Conservation (phyloP, 1,140 invertebrate species). For the Rhizoglyphus robini region DNA sequence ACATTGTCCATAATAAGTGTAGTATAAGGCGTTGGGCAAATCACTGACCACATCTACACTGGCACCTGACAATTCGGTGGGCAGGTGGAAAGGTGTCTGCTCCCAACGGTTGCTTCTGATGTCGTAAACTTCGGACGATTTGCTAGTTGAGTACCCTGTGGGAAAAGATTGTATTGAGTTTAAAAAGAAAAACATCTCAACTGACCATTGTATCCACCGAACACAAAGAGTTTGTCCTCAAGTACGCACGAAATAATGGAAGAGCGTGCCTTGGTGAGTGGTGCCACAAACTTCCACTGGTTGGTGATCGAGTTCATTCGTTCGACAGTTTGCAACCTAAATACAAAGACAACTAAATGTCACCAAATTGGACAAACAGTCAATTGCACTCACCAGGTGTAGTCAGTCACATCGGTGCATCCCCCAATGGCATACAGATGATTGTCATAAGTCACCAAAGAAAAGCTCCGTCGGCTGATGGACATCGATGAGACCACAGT, state of each 20-base stretch:
- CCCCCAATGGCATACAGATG: constrained; percentile 53
- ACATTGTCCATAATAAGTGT: constrained; percentile 10
- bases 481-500: constrained; percentile 58
- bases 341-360: background rate
- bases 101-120: background rate
- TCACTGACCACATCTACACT: background rate
- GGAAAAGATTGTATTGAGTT: no score
- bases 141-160: background rate
- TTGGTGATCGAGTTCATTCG: constrained; percentile 21
- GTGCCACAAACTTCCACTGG: constrained; percentile 20
- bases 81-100: background rate
- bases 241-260: constrained; percentile 27
- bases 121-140: background rate
- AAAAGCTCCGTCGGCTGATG: constrained; percentile 58
- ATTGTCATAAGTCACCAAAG: constrained; percentile 52
- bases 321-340: constrained; percentile 23
- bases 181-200: no score
- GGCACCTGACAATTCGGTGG: background rate
- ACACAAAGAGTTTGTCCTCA: constrained; percentile 17
- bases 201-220: constrained; percentile 25
- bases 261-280: constrained; percentile 17
- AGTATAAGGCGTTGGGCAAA: background rate
- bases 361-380: background rate
- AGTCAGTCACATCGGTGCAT: background rate
- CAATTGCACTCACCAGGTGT: constrained; percentile 43